Evolutionary conservation across 2,113 vertebrate genomes (phyloP), one percentile per base, ranked within the genome.

Genomic region (Ictalurus furcatus): DNA sequence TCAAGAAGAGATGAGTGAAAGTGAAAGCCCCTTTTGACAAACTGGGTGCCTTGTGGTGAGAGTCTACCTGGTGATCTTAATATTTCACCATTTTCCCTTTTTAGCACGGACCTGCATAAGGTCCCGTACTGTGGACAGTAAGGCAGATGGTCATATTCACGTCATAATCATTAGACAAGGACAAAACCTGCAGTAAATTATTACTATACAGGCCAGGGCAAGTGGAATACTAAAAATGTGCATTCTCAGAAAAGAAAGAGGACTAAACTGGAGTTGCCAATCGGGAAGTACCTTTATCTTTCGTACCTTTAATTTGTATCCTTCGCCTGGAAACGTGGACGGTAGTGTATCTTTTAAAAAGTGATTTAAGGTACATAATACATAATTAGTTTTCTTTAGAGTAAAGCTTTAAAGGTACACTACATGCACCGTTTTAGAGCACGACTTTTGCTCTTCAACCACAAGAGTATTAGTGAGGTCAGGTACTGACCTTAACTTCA

Each of bases 51-150:
- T 84, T 87, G 85, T 81, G 88, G 85, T 90, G 23, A 84, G 19
- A 71, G 65, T 80, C 74, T 79, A 37, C 25, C 6, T 40, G 78
- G 7, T 58, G 74, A 80, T 83, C 83, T 90, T 52, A 73, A 73
- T 65, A 63, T 89, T 90, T 19, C 86, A 12, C 48, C 40, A 37
- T n/a, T 73, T 84, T 87, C 13, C 79, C 40, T 88, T 85, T 92
- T 87, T 88, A 85, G 52, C 84, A 61, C 40, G 89, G 81, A 91
- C 87, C 91, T 91, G 88, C 88, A 93, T 89, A 84, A 13, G 21
- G n/a, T 40, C 85, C 89, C 37, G 23, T 87, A 69, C 21, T 44
- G 28, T 16, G 23, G 54, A 86, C 54, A 74, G 8, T 21, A 74
- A 78, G 25, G 2, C 40, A 80, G n/a, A 78, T 56, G 30, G 61